Evolutionary conservation across 2,888 invertebrate species (phyloP).

Genomic region (Vanessa cardui): DNA sequence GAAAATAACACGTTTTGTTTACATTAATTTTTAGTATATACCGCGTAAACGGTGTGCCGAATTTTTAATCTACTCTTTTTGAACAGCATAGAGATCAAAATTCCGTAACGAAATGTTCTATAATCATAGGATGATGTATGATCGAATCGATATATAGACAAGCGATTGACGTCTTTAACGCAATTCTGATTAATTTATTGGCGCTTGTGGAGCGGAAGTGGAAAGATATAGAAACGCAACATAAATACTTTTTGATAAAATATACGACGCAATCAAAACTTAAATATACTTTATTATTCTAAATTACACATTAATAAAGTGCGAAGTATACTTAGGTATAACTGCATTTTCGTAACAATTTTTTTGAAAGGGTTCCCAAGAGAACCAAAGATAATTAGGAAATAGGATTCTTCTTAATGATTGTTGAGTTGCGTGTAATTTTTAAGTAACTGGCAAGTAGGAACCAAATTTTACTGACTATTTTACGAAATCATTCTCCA

Average conservation of each 20-base stretch:
- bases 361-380: too few relatives aligned
- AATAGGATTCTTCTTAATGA: too few relatives aligned
- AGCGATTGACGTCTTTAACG: conserved; percentile 78
- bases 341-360: too few relatives aligned
- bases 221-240: conserved; percentile 55
- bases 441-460: too few relatives aligned
- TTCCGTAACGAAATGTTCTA: conserved; percentile 49
- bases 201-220: conserved; percentile 73
- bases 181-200: conserved; percentile 76
- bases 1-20: conserved; percentile 74
- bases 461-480: too few relatives aligned
- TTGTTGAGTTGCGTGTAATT: too few relatives aligned
- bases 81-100: conserved; percentile 54
- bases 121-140: conserved; percentile 40
- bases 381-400: too few relatives aligned
- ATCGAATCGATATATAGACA: conserved; percentile 57
- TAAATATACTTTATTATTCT: neutral
- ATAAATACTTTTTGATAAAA: neutral
- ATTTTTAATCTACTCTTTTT: conserved; percentile 53
- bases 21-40: conserved; percentile 69
- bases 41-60: conserved; percentile 73
- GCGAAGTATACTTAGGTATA: too few relatives aligned
- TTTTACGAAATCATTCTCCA: too few relatives aligned
- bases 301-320: too few relatives aligned
- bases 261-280: neutral